These are phyloP conservation scores for Fulica atra DNA, from an alignment of 2,113 vertebrate species.

Conservation along the genomic window DNA sequence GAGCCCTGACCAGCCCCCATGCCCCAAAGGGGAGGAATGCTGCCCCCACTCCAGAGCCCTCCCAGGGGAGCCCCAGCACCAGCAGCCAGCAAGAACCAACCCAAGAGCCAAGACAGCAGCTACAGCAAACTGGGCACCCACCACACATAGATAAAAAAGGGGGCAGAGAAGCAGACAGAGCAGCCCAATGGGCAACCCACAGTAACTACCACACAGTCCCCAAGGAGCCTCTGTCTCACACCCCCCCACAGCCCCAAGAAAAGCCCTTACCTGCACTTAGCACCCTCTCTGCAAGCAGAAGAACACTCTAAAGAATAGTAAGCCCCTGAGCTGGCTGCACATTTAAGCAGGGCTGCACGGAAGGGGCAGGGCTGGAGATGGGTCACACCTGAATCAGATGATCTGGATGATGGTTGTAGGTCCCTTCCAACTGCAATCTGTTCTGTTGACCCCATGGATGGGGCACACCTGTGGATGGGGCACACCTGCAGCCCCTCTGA, in stretches of 20 bases:
- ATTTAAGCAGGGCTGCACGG: accelerated
- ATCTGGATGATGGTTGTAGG: accelerated
- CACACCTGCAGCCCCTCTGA: background rate
- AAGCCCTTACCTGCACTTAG: background rate
- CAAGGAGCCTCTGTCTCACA: accelerated
- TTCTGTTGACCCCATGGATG: no score
- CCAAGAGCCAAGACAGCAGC: no score
- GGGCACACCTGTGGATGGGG: no score
- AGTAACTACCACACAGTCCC: accelerated
- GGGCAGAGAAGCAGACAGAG: accelerated
- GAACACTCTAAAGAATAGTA: accelerated
- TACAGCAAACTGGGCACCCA: accelerated
- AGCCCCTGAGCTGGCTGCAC: accelerated
- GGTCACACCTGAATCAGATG: background rate
- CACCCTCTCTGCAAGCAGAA: accelerated
- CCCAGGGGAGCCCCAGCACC: background rate
- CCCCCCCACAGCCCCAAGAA: background rate
- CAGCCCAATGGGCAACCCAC: accelerated
- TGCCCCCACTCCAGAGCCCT: background rate
- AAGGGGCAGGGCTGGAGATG: background rate
- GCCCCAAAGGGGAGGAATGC: accelerated
- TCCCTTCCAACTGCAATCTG: background rate
- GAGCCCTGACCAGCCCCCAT: accelerated
- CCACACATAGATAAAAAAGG: accelerated
- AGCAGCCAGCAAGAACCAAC: background rate